Evolutionary conservation across 2,797 vertebrate genomes (phyloP), one percentile per base, ranked within the genome.

Genomic region (Sebastes diaconus): DNA sequence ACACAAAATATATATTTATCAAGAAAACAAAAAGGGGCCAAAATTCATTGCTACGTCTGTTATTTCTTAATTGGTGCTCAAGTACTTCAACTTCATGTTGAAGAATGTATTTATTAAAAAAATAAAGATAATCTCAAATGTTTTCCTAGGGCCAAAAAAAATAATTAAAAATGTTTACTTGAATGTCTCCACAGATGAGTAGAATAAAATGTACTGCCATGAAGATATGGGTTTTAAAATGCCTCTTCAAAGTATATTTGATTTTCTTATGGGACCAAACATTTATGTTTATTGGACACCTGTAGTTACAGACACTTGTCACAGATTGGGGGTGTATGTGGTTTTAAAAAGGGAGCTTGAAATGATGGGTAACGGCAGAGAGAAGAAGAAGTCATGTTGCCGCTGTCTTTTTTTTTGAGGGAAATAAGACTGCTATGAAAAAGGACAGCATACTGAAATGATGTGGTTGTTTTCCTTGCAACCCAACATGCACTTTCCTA

Each of bases 401-500:
- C 87, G 92, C 39, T 92, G 92, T 93, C 63, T 92, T 94, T 77
- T 67, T 67, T 65, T 72, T 79, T 59, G 59, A 88, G 52, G 75
- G 79, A 85, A 86, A 69, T 88, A 87, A 91, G 90, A 94, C 87
- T 54, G 90, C 74, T 73, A 84, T 88, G 86, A 90, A 86, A 83
- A 80, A 90, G 88, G 92, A 92, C 84, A 90, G 85, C 83, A 96
- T 95, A 94, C 96, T 92, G 95, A 95, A 96, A 93, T 95, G 93
- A 94, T 93, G 94, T 93, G 91, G 93, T 95, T 94, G 91, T 89
- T 86, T 94, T 95, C 80, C 77, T 90, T 94, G 93, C 95, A 96
- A 95, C 93, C 95, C 95, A 96, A 97, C 97, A 98, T 99, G 97
- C 97, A 97, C 90, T 96, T 96, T 96, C 96, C 88, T 84, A 95